Evolutionary conservation across 2,113 vertebrate species (phyloP), one percentile per base, ranked within the genome.

Genomic region (Jacana jacana): DNA sequence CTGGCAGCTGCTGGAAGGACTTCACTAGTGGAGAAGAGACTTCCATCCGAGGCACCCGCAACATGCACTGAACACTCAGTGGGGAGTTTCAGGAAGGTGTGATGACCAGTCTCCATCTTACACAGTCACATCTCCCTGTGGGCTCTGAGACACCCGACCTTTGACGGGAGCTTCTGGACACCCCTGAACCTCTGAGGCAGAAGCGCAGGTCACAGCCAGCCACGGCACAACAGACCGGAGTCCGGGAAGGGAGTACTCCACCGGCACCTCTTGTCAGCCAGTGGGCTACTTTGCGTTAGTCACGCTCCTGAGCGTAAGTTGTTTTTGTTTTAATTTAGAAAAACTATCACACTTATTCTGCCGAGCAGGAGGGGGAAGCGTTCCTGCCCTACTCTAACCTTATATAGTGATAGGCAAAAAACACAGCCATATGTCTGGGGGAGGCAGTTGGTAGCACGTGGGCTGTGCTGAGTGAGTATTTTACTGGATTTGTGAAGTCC

Each of bases 301-400:
- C 98, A 98, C 18, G 16, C 97, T 88, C 58, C 76, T 3, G 6
- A 91, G 81, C 9, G 54, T 3, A 78, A 95, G 86, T 83, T 86
- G 96, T 85, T 98, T 92, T 98, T 96, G 89, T 94, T 98, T 96
- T 87, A 96, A 97, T 96, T 97, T 96, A 97, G 97, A 96, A 97
- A 97, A 95, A 97, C 96, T 57, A 70, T 95, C 93, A 97, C 92
- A 91, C 86, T 98, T 97, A 96, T 77, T 97, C 91, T 68, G 7
- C n/a, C 69, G 46, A 88, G 94, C 87, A 80, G 84, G 90, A 95
- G 93, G 89, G 95, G 89, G 91, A 40, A 96, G 93, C 55, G 11
- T 89, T 91, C 58, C 81, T 97, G 97, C 94, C 97, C 93, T 72
- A 85, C 89, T 85, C 85, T 96, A 81, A 81, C 95, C 96, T 96